Conservation (phyloP, 2,797 vertebrate species). For the Brachyalestes nurse region DNA sequence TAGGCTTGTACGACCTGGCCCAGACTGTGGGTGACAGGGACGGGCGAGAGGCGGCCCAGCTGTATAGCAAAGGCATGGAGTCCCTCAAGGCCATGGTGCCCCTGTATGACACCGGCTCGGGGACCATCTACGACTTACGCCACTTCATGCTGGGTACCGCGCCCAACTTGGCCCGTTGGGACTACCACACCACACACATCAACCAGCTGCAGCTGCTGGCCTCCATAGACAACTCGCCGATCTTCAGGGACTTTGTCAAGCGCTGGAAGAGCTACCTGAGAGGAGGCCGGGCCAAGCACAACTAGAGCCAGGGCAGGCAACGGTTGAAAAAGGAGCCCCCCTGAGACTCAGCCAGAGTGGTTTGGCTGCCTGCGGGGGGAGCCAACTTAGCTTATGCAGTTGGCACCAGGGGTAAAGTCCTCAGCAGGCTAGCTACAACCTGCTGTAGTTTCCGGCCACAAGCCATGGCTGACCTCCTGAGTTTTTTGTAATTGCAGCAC, state of each 20-base stretch:
- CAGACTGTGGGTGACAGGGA: slow-evolving; percentile 90
- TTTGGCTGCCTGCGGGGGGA: slow-evolving; percentile 19
- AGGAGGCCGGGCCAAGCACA: slow-evolving; percentile 96
- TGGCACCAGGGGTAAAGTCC: slow-evolving; percentile 5
- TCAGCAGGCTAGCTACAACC: slow-evolving; percentile 57
- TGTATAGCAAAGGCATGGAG: slow-evolving; percentile 91
- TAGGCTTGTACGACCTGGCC: slow-evolving; percentile 92
- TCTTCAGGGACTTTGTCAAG: slow-evolving; percentile 92
- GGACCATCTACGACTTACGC: slow-evolving; percentile 96
- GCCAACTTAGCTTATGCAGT: slow-evolving; percentile 14
- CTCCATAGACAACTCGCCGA: slow-evolving; percentile 86
- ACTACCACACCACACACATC: slow-evolving; percentile 99
- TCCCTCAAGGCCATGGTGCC: slow-evolving; percentile 97
- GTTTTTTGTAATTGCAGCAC: slow-evolving; percentile 67
- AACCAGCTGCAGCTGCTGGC: slow-evolving; percentile 96
- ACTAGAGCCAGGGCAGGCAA: slow-evolving; percentile 77
- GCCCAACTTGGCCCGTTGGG: slow-evolving; percentile 98
- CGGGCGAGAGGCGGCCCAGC: slow-evolving; percentile 84
- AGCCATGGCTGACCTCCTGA: slow-evolving; percentile 59
- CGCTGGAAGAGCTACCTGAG: slow-evolving; percentile 97
- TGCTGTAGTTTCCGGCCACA: slow-evolving; percentile 61
- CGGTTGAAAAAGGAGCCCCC: not conserved
- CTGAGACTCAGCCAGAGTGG: slow-evolving; percentile 1
- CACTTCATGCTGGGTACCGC: slow-evolving; percentile 93
- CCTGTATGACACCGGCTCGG: slow-evolving; percentile 94